Conservation (phyloP, 2,888 invertebrate genomes). For the Nephrocerus scutellatus region DNA sequence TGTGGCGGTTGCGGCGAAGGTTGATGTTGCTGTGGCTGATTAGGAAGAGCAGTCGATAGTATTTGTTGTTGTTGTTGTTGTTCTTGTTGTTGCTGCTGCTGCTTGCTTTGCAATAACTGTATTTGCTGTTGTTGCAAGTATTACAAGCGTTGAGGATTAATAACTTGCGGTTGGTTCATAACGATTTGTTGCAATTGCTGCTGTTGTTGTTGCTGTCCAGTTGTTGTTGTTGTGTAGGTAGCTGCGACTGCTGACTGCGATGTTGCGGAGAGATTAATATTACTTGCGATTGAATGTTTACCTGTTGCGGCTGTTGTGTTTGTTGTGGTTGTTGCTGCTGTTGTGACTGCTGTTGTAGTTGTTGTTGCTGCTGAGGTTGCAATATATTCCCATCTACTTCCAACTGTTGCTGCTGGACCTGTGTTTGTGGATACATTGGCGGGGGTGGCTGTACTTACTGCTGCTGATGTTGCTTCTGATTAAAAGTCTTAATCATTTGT, state of each 20-base stretch:
- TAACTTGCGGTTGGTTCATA: slow-evolving; percentile 44
- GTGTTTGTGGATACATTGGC: slow-evolving; percentile 25
- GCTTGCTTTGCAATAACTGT: no score
- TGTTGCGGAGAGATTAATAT: slow-evolving; percentile 23
- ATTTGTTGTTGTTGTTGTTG: slow-evolving; percentile 33
- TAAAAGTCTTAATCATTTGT: slow-evolving; percentile 11
- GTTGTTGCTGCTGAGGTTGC: slow-evolving; percentile 8
- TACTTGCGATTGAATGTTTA: slow-evolving; percentile 25
- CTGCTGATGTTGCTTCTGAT: no score
- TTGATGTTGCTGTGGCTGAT: no score
- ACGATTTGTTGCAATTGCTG: slow-evolving; percentile 42
- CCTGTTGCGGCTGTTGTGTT: no score
- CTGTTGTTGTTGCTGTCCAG: slow-evolving; percentile 46
- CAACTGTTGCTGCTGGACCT: no score
- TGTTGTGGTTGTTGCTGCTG: slow-evolving; percentile 38
- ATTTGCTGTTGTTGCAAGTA: slow-evolving; percentile 41
- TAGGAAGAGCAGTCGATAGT: no score
- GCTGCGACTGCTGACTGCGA: slow-evolving; percentile 42
- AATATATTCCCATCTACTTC: not conserved
- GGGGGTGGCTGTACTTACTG: slow-evolving; percentile 29
- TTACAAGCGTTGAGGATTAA: slow-evolving; percentile 41
- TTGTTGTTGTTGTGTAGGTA: slow-evolving; percentile 38
- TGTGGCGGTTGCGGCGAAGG: slow-evolving; percentile 22
- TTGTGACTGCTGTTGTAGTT: slow-evolving; percentile 18
- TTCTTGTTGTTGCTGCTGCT: slow-evolving; percentile 40